A percentile compares a stretch with the other conserved stretches of the same genome.
These are phyloP conservation scores for Illadopsis cleaveri DNA, from an alignment of 2,113 vertebrate genomes.

Conservation along the genomic window DNA sequence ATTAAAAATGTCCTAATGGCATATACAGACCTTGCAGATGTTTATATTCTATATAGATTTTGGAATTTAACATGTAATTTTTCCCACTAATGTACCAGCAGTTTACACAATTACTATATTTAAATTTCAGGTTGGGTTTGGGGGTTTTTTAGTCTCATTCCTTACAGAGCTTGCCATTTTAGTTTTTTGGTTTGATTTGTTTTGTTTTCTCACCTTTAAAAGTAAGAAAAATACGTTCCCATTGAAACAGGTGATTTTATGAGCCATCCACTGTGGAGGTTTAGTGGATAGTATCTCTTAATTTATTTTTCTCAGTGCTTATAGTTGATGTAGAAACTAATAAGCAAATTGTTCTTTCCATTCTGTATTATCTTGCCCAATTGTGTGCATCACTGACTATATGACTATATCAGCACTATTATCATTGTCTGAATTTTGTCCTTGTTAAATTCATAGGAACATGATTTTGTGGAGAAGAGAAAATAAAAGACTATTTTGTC, in stretches of 20 bases:
- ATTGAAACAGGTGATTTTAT: not conserved
- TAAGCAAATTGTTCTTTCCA: not conserved
- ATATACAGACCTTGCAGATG: not conserved
- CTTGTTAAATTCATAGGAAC: not conserved
- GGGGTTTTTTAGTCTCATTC: not conserved
- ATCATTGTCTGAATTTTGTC: not conserved
- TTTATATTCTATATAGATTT: not conserved
- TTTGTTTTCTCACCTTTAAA: not conserved
- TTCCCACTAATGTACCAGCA: not conserved
- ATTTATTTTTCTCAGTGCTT: not conserved
- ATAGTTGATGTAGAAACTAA: not conserved
- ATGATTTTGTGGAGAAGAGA: not conserved
- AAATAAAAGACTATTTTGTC: not conserved
- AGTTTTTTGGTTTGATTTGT: accelerated
- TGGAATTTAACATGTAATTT: not conserved
- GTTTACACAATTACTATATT: not conserved
- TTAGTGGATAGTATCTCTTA: not conserved
- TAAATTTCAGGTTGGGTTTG: not conserved
- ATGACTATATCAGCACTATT: not conserved
- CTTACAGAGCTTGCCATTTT: not conserved
- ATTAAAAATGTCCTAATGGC: not conserved
- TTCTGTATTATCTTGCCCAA: not conserved
- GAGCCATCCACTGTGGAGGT: not conserved
- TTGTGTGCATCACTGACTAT: not conserved
- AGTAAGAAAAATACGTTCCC: not conserved